These are phyloP conservation scores for Lerema accius DNA, from an alignment of 1,140 invertebrate species.

Conservation along the genomic window DNA sequence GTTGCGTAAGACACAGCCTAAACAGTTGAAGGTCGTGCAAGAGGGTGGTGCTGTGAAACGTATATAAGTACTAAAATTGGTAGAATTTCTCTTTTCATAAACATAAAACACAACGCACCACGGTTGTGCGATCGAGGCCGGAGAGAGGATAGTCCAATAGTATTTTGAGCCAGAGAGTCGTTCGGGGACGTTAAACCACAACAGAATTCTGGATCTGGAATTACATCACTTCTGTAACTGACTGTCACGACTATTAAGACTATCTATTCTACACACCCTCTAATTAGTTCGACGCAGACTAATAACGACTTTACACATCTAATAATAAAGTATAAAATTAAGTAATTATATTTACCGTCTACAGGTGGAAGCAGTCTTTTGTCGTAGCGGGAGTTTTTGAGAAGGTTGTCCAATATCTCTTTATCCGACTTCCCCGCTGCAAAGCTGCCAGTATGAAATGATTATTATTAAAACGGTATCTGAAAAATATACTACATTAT, in stretches of 20 bases:
- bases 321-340: conserved; percentile 1
- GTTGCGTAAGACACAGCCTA: conserved; percentile 25
- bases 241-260: not conserved
- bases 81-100: conserved; percentile 79
- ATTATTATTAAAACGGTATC: not conserved
- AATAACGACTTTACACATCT: conserved; percentile 5
- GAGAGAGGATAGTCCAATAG: conserved; percentile 83
- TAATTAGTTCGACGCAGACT: not conserved
- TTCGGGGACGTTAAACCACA: conserved; percentile 90
- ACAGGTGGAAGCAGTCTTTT: conserved; percentile 93
- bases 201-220: conserved; percentile 95
- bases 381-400: conserved; percentile 91
- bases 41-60: conserved; percentile 36
- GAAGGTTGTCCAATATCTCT: conserved; percentile 92
- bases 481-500: no score
- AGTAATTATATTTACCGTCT: conserved; percentile 85
- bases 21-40: conserved; percentile 26
- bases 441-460: conserved; percentile 83
- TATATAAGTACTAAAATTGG: conserved; percentile 42
- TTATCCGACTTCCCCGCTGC: conserved; percentile 94
- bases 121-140: conserved; percentile 86
- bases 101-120: conserved; percentile 84
- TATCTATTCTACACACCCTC: not conserved
- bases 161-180: conserved; percentile 82
- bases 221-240: conserved; percentile 52